Evolutionary conservation across 2,113 vertebrate species (phyloP), one percentile per base, ranked within the genome.

Genomic region (Poicephalus meyeri): DNA sequence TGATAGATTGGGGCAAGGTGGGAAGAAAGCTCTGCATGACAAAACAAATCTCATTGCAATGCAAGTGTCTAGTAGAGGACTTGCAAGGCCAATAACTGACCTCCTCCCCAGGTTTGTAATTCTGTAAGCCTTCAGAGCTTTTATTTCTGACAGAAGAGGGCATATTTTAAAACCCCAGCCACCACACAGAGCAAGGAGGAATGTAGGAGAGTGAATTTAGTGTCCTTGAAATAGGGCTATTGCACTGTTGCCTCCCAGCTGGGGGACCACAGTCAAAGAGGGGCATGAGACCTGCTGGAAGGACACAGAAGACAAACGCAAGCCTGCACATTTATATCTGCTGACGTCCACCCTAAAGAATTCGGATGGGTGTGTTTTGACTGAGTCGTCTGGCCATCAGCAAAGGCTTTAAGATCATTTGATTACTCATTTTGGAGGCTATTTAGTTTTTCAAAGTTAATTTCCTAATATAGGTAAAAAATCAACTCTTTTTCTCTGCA

Each of bases 381-480:
- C 49, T n/a, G 53, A 78, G 37, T 31, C 0, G 7, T 55, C 69
- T 52, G 73, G 23, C 41, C 60, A 72, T 81, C 56, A 58, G 44
- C 42, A 83, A 58, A 79, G 42, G 29, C 58, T 64, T 86, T 77
- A 55, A 74, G 16, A 94, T 66, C 14, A 65, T 60, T 71, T 47
- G 55, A 55, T 71, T 58, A 5, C 60, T 95, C 56, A 35, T 50
- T 91, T 63, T 69, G 14, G 42, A 90, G 42, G 13, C 33, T 56
- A 29, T 53, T 91, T 23, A 49, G 8, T 58, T 91, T 84, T 85
- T 63, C 25, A 37, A 88, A 71, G 44, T 37, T 52, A 3, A 70
- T 94, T 91, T 82, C 74, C 66, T 89, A 81, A 78, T 61, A 64
- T 44, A 78, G 65, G 39, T 56, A 88, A 89, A 81, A n/a, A 11